These are phyloP conservation scores for Bradypus variegatus DNA, from an alignment of 2,797 vertebrate genomes.

Conservation along the genomic window DNA sequence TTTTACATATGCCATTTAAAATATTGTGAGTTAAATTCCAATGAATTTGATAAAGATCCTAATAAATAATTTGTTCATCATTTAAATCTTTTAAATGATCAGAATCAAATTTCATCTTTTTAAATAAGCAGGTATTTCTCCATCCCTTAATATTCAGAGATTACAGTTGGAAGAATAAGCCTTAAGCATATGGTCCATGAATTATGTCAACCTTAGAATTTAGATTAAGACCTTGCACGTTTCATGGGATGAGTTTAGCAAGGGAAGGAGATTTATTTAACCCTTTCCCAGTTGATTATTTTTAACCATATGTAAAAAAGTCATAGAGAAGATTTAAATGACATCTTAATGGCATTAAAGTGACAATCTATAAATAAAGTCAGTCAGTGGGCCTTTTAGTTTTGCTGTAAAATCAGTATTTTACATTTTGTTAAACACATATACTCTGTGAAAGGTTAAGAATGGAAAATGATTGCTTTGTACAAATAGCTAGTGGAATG, in stretches of 20 bases:
- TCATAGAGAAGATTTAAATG: neutral
- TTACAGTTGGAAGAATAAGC: neutral
- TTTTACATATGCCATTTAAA: neutral
- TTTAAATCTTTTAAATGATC: neutral
- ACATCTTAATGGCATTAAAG: neutral
- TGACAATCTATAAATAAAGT: neutral
- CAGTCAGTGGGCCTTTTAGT: neutral
- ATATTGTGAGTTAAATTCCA: conserved; percentile 24
- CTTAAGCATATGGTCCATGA: neutral
- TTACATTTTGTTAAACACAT: conserved; percentile 15
- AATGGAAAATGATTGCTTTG: conserved; percentile 49
- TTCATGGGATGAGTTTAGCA: neutral
- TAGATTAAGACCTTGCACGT: neutral
- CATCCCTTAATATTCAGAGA: neutral
- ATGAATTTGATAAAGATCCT: neutral
- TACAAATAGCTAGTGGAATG: conserved; percentile 53
- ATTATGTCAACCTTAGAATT: conserved; percentile 6
- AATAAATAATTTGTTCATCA: neutral
- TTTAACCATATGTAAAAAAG: neutral
- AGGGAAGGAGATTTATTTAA: neutral
- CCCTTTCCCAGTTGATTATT: neutral
- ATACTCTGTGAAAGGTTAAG: conserved; percentile 28
- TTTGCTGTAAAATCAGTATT: conserved; percentile 17
- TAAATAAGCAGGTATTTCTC: neutral
- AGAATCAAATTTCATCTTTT: neutral